Evolutionary conservation across 2,888 invertebrate genomes (phyloP).

Genomic region (Herminia tarsipennalis): DNA sequence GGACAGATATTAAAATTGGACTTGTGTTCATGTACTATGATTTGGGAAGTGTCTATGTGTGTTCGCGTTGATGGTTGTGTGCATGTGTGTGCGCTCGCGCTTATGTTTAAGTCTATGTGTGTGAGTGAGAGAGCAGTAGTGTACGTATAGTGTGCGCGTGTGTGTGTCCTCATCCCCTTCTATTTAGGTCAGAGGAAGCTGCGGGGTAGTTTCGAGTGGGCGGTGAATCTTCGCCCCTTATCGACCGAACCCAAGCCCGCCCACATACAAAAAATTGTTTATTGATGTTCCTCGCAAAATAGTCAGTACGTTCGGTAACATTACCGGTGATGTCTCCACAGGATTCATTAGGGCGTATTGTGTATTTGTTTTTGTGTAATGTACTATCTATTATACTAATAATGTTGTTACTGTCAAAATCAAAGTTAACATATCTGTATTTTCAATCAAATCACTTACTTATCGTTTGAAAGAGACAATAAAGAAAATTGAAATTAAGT

Average conservation of each 20-base stretch:
- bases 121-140: slow-evolving; percentile 32
- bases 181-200: slow-evolving; percentile 75
- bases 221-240: slow-evolving; percentile 65
- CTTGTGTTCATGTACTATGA: background rate
- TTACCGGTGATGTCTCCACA: no score
- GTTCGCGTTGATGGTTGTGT: slow-evolving; percentile 14
- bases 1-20: slow-evolving; percentile 1
- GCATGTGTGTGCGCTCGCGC: slow-evolving; percentile 31
- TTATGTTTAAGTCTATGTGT: slow-evolving; percentile 22
- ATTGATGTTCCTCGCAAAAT: slow-evolving; percentile 25
- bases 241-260: slow-evolving; percentile 61
- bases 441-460: no score
- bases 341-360: background rate
- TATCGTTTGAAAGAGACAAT: no score
- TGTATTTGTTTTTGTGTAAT: no score
- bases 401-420: no score
- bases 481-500: no score
- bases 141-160: slow-evolving; percentile 38
- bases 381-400: no score
- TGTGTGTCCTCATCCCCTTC: slow-evolving; percentile 63
- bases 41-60: slow-evolving; percentile 1
- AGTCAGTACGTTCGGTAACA: slow-evolving; percentile 12
- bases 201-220: slow-evolving; percentile 58
- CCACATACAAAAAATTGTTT: slow-evolving; percentile 55
- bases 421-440: no score